These are phyloP conservation scores for Leptodirus hochenwartii DNA, from an alignment of 2,888 invertebrate genomes.

Conservation along the genomic window DNA sequence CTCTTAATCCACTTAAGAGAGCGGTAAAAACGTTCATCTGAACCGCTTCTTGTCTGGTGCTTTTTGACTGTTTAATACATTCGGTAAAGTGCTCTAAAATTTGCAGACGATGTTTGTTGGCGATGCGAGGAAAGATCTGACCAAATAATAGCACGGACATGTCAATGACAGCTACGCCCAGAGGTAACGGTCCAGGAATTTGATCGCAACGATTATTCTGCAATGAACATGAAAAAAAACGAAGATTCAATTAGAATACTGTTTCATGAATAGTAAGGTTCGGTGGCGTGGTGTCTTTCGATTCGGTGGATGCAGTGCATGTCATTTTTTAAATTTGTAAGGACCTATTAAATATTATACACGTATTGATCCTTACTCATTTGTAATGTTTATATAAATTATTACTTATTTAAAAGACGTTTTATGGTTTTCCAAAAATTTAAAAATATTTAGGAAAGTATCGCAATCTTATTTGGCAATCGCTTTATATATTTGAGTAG, in stretches of 20 bases:
- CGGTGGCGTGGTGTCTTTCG: too few species aligned
- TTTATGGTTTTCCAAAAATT: too few species aligned
- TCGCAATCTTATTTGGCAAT: too few species aligned
- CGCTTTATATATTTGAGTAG: too few species aligned
- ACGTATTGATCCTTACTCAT: slow-evolving; percentile 3
- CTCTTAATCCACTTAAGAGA: slow-evolving; percentile 71
- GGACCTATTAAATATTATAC: slow-evolving; percentile 2
- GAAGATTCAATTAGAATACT: slow-evolving; percentile 1
- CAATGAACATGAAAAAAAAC: slow-evolving; percentile 9
- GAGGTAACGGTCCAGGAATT: slow-evolving; percentile 65
- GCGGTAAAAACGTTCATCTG: slow-evolving; percentile 96
- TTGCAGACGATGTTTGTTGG: slow-evolving; percentile 90
- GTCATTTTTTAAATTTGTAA: background rate
- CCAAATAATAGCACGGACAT: slow-evolving; percentile 86
- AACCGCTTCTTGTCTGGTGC: slow-evolving; percentile 80
- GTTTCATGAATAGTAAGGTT: too few species aligned
- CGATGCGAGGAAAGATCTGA: slow-evolving; percentile 82
- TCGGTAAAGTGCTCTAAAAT: slow-evolving; percentile 95
- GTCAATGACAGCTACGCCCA: slow-evolving; percentile 94
- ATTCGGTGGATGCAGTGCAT: too few species aligned
- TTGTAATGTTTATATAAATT: too few species aligned
- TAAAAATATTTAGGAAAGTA: too few species aligned
- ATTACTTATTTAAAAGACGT: too few species aligned
- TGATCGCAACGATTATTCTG: slow-evolving; percentile 40
- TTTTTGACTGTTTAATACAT: slow-evolving; percentile 85